A percentile compares a stretch with the other conserved stretches of the same genome.
Evolutionary conservation across 1,140 invertebrate genomes (phyloP).

Genomic region (Kradibia gibbosae): DNA sequence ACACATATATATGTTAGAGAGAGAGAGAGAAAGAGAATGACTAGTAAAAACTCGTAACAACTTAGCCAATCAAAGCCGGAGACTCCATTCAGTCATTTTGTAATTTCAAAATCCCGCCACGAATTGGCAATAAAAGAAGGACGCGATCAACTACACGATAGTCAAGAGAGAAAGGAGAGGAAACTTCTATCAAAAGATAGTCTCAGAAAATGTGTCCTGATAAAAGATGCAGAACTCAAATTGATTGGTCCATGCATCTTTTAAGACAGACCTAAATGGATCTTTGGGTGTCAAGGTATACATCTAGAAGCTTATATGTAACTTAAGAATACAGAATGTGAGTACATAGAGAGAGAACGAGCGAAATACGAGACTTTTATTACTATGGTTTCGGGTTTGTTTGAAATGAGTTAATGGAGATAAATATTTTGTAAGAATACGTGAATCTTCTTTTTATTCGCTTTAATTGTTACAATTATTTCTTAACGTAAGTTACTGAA

Average conservation of each 20-base stretch:
- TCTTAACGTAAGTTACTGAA: too few relatives aligned
- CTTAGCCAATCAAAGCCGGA: constrained; percentile 41
- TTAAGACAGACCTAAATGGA: constrained; percentile 28
- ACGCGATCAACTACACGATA: neutral
- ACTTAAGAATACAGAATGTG: neutral
- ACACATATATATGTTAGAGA: constrained; percentile 12
- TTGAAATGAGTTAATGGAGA: neutral
- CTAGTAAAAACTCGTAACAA: constrained; percentile 39
- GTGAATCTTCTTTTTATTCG: neutral
- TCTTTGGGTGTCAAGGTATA: neutral
- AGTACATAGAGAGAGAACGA: too few relatives aligned
- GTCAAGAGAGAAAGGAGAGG: neutral
- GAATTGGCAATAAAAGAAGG: constrained; percentile 40
- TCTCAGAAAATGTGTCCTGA: neutral
- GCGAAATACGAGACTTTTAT: neutral
- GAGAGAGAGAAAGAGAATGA: neutral
- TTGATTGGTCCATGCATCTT: constrained; percentile 49
- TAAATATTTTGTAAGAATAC: neutral
- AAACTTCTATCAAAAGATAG: constrained; percentile 31
- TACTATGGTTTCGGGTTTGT: constrained; percentile 18
- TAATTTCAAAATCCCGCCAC: constrained; percentile 48
- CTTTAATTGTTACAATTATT: neutral
- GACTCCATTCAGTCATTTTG: constrained; percentile 1
- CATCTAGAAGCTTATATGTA: too few relatives aligned
- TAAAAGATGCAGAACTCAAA: constrained; percentile 48